Evolutionary conservation across 2,113 vertebrate genomes (phyloP).

Genomic region (Chinchilla lanigera): DNA sequence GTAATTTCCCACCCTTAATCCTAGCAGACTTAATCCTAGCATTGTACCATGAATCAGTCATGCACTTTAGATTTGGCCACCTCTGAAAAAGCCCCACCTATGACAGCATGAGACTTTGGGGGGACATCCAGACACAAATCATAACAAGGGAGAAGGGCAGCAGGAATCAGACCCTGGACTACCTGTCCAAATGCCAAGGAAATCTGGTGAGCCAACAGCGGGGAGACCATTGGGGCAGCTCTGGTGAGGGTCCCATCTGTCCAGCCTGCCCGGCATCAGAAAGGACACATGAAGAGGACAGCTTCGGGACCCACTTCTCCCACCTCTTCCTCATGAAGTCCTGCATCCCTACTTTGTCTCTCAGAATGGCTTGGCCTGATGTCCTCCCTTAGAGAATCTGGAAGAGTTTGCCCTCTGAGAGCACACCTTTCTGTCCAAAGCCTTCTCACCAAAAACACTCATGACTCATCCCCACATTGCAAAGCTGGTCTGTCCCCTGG

Average conservation of each 20-base stretch:
- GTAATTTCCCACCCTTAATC: not conserved
- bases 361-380: not conserved
- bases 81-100: not conserved
- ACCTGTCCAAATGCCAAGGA: not conserved
- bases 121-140: not conserved
- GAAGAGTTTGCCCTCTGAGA: not conserved
- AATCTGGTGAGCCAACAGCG: not conserved
- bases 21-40: not conserved
- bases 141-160: not conserved
- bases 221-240: not conserved
- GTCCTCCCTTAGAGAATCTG: not conserved
- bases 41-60: not conserved
- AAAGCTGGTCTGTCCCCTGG: not conserved
- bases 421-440: not conserved
- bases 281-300: not conserved
- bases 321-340: not conserved
- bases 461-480: not conserved
- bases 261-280: not conserved
- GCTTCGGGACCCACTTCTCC: not conserved
- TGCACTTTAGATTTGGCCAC: not conserved
- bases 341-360: not conserved
- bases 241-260: not conserved
- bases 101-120: not conserved
- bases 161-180: not conserved
- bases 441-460: not conserved